A percentile compares a stretch with the other conserved stretches of the same genome.
phyloP scores from a whole-genome alignment of 2,113 vertebrate species.

The Uropsilus gracilis region DNA sequence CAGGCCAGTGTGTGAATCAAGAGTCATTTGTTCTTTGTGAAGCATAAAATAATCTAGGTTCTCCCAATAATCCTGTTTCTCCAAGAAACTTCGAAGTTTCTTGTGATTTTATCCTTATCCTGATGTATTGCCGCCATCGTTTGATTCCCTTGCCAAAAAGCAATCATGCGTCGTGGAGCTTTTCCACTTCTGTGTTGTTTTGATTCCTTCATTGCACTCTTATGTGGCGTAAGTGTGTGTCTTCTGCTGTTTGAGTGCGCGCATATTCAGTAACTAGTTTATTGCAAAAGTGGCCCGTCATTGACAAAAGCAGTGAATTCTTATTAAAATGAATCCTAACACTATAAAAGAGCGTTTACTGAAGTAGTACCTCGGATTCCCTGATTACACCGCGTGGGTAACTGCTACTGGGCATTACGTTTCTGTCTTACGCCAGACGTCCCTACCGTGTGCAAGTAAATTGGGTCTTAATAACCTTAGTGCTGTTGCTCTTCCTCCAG shows the following conservation, averaged over 20 bases:
- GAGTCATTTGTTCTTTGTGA: neutral
- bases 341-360: neutral
- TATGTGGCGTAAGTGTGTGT: neutral
- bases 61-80: neutral
- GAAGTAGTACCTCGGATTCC: neutral
- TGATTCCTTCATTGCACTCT: slow-evolving; percentile 24
- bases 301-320: neutral
- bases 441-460: neutral
- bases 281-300: neutral
- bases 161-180: neutral
- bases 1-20: neutral
- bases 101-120: neutral
- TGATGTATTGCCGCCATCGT: neutral
- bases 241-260: neutral
- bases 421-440: neutral
- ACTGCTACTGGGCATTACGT: neutral
- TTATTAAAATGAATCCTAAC: neutral
- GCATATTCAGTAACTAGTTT: neutral
- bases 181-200: neutral
- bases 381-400: neutral
- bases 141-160: neutral
- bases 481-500: neutral
- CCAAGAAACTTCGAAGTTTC: neutral
- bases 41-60: slow-evolving; percentile 1
- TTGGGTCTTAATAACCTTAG: neutral